phyloP scores from a whole-genome alignment of 2,888 invertebrate species.

The Hemaris fuciformis region DNA sequence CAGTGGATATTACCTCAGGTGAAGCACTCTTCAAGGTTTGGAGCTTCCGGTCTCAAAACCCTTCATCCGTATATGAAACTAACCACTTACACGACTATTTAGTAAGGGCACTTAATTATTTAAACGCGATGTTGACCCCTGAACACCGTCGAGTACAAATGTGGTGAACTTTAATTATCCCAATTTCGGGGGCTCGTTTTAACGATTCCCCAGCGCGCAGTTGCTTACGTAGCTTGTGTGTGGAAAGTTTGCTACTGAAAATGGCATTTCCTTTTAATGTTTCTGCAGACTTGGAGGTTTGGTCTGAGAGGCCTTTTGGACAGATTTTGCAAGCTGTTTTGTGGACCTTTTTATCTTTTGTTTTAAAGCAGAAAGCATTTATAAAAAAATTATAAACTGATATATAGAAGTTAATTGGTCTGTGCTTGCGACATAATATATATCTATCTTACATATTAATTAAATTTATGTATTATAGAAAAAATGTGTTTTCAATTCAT shows the following conservation, averaged over 20 bases:
- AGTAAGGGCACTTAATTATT: constrained; percentile 24
- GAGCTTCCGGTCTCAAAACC: background rate
- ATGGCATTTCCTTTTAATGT: constrained; percentile 8
- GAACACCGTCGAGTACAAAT: constrained; percentile 14
- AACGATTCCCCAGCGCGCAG: constrained; percentile 13
- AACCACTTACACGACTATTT: constrained; percentile 34
- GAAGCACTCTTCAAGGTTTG: background rate
- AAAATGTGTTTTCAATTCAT: too few species aligned
- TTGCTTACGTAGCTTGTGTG: constrained; percentile 6
- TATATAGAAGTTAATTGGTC: too few species aligned
- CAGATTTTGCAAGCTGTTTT: background rate
- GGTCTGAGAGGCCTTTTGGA: background rate
- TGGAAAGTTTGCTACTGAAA: constrained; percentile 3
- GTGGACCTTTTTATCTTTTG: background rate
- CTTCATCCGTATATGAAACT: constrained; percentile 26
- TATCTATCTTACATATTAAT: too few species aligned
- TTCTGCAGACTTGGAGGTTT: constrained; percentile 3
- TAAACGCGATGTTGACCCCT: constrained; percentile 21
- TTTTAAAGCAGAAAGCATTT: too few species aligned
- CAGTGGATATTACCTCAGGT: too few species aligned
- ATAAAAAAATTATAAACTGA: too few species aligned
- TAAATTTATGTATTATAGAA: too few species aligned
- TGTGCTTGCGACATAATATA: too few species aligned
- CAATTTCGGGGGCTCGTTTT: constrained; percentile 14
- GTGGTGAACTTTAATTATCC: constrained; percentile 16